Evolutionary conservation across 2,888 invertebrate genomes (phyloP).

Genomic region (Scaptomyza caliginosa): DNA sequence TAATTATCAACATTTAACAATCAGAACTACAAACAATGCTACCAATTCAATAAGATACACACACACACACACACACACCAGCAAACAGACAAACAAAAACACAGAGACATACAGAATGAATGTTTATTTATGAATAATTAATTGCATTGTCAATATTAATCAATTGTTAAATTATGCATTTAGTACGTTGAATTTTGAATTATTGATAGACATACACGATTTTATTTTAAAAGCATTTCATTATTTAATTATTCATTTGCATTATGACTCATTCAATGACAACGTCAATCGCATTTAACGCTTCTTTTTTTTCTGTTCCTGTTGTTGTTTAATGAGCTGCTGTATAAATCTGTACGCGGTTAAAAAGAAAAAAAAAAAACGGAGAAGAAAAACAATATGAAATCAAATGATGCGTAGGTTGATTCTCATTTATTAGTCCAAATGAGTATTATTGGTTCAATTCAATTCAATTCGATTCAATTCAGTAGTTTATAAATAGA

Average conservation of each 20-base stretch:
- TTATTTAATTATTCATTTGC: conserved; percentile 8
- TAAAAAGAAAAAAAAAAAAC: not conserved
- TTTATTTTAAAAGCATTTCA: conserved; percentile 8
- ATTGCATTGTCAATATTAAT: conserved; percentile 12
- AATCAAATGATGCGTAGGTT: not conserved
- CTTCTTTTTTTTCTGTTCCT: conserved; percentile 1
- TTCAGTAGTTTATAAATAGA: not conserved
- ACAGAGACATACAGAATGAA: not conserved
- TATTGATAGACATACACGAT: conserved; percentile 4
- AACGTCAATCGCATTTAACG: not conserved
- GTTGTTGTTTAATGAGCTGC: conserved; percentile 15
- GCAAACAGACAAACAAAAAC: not conserved
- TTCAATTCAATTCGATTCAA: not conserved
- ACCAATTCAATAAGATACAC: not conserved
- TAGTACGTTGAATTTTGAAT: conserved; percentile 26
- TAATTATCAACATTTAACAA: conserved; percentile 37
- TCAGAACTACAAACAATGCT: not conserved
- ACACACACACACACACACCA: not conserved
- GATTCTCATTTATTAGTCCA: not conserved
- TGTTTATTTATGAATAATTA: conserved; percentile 9
- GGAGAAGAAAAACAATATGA: not conserved
- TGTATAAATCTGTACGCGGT: not conserved
- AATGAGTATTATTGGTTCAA: not conserved
- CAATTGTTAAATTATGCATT: conserved; percentile 32
- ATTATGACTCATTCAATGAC: not conserved